Percentiles rank a stretch among this genome's conserved stretches.
These are phyloP conservation scores for Limanda limanda DNA, from an alignment of 2,113 vertebrate genomes.

Conservation along the genomic window DNA sequence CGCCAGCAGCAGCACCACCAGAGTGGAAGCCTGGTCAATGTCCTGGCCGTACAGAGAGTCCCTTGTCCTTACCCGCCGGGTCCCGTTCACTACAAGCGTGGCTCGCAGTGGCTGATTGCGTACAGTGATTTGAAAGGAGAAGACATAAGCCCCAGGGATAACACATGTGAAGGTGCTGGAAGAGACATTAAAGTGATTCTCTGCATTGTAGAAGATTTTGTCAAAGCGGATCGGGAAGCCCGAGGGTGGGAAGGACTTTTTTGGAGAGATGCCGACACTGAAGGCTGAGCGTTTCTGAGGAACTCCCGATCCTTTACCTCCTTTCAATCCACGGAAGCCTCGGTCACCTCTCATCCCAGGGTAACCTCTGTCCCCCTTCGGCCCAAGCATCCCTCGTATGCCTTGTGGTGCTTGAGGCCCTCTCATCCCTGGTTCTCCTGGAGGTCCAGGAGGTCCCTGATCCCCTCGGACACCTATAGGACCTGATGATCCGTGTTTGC, in stretches of 20 bases:
- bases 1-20: slow-evolving; percentile 87
- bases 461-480: slow-evolving; percentile 85
- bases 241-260: slow-evolving; percentile 91
- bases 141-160: slow-evolving; percentile 90
- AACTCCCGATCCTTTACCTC: slow-evolving; percentile 80
- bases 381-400: slow-evolving; percentile 84
- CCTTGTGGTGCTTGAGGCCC: slow-evolving; percentile 84
- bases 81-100: slow-evolving; percentile 88
- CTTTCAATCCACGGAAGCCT: slow-evolving; percentile 88
- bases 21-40: slow-evolving; percentile 93
- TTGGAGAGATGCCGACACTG: slow-evolving; percentile 90
- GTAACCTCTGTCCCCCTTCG: slow-evolving; percentile 88
- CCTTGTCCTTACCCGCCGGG: slow-evolving; percentile 86
- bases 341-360: slow-evolving; percentile 88
- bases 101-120: slow-evolving; percentile 89
- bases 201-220: slow-evolving; percentile 91
- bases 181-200: slow-evolving; percentile 86
- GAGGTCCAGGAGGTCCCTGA: slow-evolving; percentile 86
- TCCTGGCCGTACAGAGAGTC: slow-evolving; percentile 95
- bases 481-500: slow-evolving; percentile 83
- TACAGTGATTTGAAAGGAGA: slow-evolving; percentile 95
- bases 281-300: slow-evolving; percentile 86
- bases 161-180: slow-evolving; percentile 92
- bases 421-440: slow-evolving; percentile 85
- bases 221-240: slow-evolving; percentile 91